Evolutionary conservation across 64 coral and sea anemone genomes (phyloP).

Genomic region (Cladopsammia gracilis): DNA sequence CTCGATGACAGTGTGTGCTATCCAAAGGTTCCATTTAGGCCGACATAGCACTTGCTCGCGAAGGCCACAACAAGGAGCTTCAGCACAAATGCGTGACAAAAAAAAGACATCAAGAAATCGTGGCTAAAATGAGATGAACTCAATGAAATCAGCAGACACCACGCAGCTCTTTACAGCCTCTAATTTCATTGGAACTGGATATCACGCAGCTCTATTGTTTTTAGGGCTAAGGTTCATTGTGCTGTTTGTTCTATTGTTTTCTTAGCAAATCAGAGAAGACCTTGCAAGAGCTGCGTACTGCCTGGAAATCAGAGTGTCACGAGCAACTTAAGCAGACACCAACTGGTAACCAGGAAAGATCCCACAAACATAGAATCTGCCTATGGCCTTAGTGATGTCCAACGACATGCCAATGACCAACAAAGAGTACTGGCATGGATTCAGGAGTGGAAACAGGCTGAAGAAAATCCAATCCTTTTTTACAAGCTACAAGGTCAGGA

Average conservation of each 20-base stretch:
- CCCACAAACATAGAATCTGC: conserved; percentile 45
- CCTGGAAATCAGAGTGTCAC: conserved; percentile 52
- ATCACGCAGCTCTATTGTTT: too few relatives aligned
- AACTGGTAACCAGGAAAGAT: conserved; percentile 58
- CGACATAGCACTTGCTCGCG: neutral
- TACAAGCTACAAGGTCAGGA: conserved; percentile 41
- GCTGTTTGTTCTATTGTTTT: too few relatives aligned
- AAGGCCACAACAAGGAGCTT: neutral
- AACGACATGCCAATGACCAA: conserved; percentile 61
- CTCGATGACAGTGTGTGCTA: neutral
- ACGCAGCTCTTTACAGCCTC: too few relatives aligned
- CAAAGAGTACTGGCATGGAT: conserved; percentile 67
- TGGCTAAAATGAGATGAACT: conserved; percentile 42
- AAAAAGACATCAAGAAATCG: conserved; percentile 40
- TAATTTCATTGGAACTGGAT: too few relatives aligned
- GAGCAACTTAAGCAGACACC: conserved; percentile 31
- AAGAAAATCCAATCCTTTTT: conserved; percentile 57
- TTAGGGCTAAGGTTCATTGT: too few relatives aligned
- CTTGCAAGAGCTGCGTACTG: too few relatives aligned
- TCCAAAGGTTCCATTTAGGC: neutral
- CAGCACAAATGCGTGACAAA: conserved; percentile 38
- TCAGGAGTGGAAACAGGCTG: conserved; percentile 52
- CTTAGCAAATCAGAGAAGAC: too few relatives aligned
- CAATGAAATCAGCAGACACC: conserved; percentile 26
- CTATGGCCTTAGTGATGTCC: conserved; percentile 41